These are phyloP conservation scores for Stramonita haemastoma DNA, from an alignment of 2,888 invertebrate genomes.

Conservation along the genomic window DNA sequence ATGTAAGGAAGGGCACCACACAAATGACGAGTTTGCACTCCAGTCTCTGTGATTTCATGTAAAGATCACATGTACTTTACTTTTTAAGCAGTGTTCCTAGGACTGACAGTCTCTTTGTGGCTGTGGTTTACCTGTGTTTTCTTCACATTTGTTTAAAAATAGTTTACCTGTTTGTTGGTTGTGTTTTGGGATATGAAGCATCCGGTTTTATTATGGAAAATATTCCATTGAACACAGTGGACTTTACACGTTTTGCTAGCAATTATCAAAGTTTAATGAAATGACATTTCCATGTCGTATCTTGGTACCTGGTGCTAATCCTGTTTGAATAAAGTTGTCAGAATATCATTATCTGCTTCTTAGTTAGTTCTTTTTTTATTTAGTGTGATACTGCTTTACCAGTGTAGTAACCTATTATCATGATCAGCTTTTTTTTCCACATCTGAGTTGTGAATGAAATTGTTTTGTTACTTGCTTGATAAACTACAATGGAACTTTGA, in stretches of 20 bases:
- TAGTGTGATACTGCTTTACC: not conserved
- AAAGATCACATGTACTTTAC: slow-evolving; percentile 5
- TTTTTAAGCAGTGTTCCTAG: not conserved
- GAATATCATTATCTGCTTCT: not conserved
- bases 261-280: not conserved
- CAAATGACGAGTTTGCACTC: not conserved
- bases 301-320: slow-evolving; percentile 23
- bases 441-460: not conserved
- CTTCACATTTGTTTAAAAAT: not conserved
- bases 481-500: not conserved
- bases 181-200: not conserved
- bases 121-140: not conserved
- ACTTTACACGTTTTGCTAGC: not conserved
- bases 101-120: not conserved
- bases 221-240: not conserved
- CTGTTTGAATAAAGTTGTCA: slow-evolving; percentile 13
- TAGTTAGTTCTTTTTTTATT: not conserved
- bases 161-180: not conserved
- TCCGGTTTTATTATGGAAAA: not conserved
- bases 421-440: not conserved
- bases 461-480: not conserved
- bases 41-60: not conserved
- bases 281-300: not conserved
- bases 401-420: not conserved
- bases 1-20: too few relatives aligned